Evolutionary conservation across 2,888 invertebrate genomes (phyloP), one percentile per base, ranked within the genome.

Genomic region (Achlya flavicornis): DNA sequence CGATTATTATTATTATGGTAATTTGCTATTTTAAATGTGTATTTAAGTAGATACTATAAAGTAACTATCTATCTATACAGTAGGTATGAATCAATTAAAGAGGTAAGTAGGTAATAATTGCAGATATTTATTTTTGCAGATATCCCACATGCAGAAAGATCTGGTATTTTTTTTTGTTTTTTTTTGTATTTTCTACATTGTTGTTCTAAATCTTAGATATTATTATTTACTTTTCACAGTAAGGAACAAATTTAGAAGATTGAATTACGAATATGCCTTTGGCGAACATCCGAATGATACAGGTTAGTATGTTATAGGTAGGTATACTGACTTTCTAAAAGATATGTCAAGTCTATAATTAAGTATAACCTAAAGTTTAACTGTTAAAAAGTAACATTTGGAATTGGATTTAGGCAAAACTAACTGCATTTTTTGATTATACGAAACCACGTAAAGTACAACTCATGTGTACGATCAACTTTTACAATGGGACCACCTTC

Each of bases 1-100:
- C 43, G 70, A 69, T 63, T 72, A 73, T 71, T 70, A 76, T 53
- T 71, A 74, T 66, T 72, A 66, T 59, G 74, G 80, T 79, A 61
- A 64, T 75, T 68, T 63, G 3, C 53, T 5, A 48, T 48, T 48
- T 48, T n/a, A 48, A 16, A n/a, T 16, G n/a, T n/a, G 10, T 43
- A 43, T 4, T 1, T 35, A 35, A 1, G 0, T 35, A 7, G 10
- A 1, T 10, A 10, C 8, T 10, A 38, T 38, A 38, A 38, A 35
- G 35, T 41, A 11, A 7, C 10, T 41, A 41, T 11, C 41, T 26
- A 26, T 26, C 26, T 26, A 26, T 26, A 26, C 26, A 26, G 26
- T 26, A 26, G 26, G 26, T 26, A 26, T 26, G 26, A 26, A 26
- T 26, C 26, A 26, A 26, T 26, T 26, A 26, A 26, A 26, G 26